Conservation (phyloP, 23 tunicate species). For the Trididemnum nubilum region DNA sequence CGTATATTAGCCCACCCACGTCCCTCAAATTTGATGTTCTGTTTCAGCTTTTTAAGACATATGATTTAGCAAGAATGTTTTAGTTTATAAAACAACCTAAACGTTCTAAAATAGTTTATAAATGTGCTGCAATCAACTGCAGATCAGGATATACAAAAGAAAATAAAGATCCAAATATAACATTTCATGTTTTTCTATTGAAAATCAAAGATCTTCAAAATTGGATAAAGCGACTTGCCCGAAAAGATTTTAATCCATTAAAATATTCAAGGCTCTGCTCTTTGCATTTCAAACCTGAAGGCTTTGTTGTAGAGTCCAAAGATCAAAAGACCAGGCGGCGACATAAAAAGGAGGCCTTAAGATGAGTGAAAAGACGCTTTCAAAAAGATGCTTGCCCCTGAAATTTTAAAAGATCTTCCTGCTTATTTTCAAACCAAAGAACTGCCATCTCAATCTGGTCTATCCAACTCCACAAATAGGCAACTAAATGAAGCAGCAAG, state of each 20-base stretch:
- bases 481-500: constrained; percentile 25
- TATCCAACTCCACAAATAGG: not conserved
- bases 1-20: no score
- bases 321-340: constrained; percentile 7
- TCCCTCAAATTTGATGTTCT: no score
- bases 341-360: not conserved
- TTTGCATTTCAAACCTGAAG: constrained; percentile 17
- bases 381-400: constrained; percentile 9
- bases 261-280: constrained; percentile 12
- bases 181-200: constrained; percentile 13
- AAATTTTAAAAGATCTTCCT: constrained; percentile 8
- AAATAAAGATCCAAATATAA: constrained; percentile 6
- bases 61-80: no score
- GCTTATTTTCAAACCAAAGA: not conserved
- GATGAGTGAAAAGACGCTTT: not conserved
- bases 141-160: constrained; percentile 15
- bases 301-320: constrained; percentile 11
- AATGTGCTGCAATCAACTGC: constrained; percentile 12
- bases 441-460: not conserved
- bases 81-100: no score
- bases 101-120: constrained; percentile 15
- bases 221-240: constrained; percentile 7
- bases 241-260: constrained; percentile 8
- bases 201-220: constrained; percentile 6
- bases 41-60: no score